These are phyloP conservation scores for Prionailurus bengalensis DNA, from an alignment of 2,113 vertebrate genomes.

Conservation along the genomic window DNA sequence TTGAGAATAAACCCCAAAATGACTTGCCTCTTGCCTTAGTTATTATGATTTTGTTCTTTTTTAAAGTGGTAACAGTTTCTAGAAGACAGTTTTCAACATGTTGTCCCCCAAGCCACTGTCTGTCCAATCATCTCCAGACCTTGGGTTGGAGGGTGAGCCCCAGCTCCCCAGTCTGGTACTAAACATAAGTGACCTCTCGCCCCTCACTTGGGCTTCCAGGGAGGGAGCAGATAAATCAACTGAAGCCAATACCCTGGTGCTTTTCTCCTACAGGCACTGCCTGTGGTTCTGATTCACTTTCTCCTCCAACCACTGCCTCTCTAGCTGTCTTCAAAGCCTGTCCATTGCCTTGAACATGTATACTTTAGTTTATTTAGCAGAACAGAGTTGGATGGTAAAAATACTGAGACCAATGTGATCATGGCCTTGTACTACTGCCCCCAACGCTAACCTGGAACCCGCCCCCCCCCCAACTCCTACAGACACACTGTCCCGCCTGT, in stretches of 20 bases:
- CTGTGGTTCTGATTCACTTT: background rate
- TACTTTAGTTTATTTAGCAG: background rate
- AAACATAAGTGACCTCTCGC: accelerated
- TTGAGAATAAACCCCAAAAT: background rate
- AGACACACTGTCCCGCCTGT: background rate
- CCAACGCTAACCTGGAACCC: background rate
- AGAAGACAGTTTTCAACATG: background rate
- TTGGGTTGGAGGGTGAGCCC: background rate
- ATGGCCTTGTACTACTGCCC: background rate
- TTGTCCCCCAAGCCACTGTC: background rate
- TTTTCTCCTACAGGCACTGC: background rate
- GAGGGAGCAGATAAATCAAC: background rate
- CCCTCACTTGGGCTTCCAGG: background rate
- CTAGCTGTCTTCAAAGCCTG: background rate
- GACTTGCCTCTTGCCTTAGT: background rate
- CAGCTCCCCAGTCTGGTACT: background rate
- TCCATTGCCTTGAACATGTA: background rate
- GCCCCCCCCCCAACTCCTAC: background rate
- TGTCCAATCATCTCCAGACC: background rate
- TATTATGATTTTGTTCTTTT: background rate
- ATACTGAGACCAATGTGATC: background rate
- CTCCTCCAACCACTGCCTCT: background rate
- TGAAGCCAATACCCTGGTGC: background rate
- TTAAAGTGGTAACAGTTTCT: background rate
- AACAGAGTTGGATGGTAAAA: background rate